These are phyloP conservation scores for Thalassaphorura encarpata DNA, from an alignment of 1,140 invertebrate genomes.

Conservation along the genomic window DNA sequence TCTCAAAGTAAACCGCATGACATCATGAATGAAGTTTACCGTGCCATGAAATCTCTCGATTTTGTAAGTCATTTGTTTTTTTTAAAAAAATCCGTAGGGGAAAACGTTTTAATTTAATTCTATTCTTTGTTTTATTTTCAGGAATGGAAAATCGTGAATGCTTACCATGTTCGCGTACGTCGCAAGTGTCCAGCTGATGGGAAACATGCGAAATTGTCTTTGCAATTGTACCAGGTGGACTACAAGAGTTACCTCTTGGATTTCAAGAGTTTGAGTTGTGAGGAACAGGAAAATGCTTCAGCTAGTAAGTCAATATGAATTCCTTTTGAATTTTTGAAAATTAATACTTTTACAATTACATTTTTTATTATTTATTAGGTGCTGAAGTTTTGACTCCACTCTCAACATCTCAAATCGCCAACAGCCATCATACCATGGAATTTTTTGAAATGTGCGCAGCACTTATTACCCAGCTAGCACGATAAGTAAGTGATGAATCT, in stretches of 20 bases:
- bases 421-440: conserved; percentile 92
- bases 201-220: conserved; percentile 88
- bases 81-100: conserved; percentile 4
- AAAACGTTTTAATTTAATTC: conserved; percentile 1
- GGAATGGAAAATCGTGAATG: conserved; percentile 98
- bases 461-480: conserved; percentile 91
- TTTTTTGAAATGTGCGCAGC: conserved; percentile 99
- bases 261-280: conserved; percentile 81
- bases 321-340: background rate
- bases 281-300: conserved; percentile 53
- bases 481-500: conserved; percentile 49
- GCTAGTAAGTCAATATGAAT: conserved; percentile 18
- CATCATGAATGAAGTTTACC: conserved; percentile 99
- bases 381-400: conserved; percentile 21
- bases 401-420: too few relatives aligned
- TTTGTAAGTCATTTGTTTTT: conserved; percentile 55
- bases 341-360: background rate
- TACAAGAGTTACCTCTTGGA: conserved; percentile 94
- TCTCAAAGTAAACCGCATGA: conserved; percentile 98
- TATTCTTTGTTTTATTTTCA: conserved; percentile 36
- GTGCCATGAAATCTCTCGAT: conserved; percentile 95
- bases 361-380: too few relatives aligned
- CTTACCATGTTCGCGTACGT: conserved; percentile 82
- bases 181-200: conserved; percentile 64
- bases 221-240: conserved; percentile 98